Base-by-base conservation (phyloP, 1,140 invertebrate species). In the Hyles vespertilio region DNA sequence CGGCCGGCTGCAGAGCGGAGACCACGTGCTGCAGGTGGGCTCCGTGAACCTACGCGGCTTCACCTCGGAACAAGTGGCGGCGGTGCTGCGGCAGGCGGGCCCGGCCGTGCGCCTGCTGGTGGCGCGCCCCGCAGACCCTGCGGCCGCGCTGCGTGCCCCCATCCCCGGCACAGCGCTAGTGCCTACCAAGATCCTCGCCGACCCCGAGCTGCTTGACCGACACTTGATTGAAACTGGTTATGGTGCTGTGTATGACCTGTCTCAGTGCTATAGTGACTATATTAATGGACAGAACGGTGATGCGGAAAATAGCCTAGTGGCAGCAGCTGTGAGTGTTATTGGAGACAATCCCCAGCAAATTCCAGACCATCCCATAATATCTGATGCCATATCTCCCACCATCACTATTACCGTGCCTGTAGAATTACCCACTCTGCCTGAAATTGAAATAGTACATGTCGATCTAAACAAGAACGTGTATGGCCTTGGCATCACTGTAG, bases 21-120 rank as follows among this genome's bases (percentile, higher is more conserved):
- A 99, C 88, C 97, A 98, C 88, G 94, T 99, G 53, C 91, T 99
- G 53, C 97, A 98, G 90, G 98, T 98, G 64, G 96, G 96, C 5
- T 96, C 97, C 66, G 96, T 98, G 51, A 97, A 96, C 87, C 91
- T 98, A 57, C 92, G 96, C 49, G 96, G 97, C 3, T 96, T 98
- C 91, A 95, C 94, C 46, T 97, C 95, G 22, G 97, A 98, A 78
- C 97, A 98, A 81, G 97, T 98, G 61, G 97, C 97, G 44, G 92
- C 95, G 51, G 96, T 99, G 56, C 91, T 98, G 64, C 92, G 97
- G 34, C 96, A 98, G 89, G 93, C 95, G 62, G 97, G 96, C 44
- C 92, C 92, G 62, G 92, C 94, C 74, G 96, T 98, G 54, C 92
- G 97, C 59, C 92, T 99, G 71, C 93, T 98, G 48, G 97, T 99